phyloP scores from a whole-genome alignment of 2,888 invertebrate species.

The Galerucella nymphaeae region DNA sequence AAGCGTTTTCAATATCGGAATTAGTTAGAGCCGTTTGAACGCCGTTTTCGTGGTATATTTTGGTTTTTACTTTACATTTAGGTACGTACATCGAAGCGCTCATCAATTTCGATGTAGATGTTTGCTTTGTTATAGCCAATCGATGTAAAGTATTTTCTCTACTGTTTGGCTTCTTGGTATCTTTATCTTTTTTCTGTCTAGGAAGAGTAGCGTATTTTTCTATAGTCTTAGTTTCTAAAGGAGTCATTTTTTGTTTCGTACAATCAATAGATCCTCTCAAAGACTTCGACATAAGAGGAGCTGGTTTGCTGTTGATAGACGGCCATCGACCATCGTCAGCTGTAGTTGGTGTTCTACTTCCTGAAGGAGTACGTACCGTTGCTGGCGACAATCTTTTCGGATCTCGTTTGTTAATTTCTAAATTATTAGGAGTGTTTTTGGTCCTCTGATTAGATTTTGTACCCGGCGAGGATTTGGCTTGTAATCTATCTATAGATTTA shows the following conservation, averaged over 20 bases:
- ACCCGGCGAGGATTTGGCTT: conserved; percentile 54
- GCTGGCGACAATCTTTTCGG: conserved; percentile 39
- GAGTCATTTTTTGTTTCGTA: conserved; percentile 56
- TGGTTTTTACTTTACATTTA: conserved; percentile 67
- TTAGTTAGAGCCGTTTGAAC: conserved; percentile 82
- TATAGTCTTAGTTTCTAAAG: conserved; percentile 67
- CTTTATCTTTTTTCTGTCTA: conserved; percentile 76
- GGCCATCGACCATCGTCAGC: conserved; percentile 81
- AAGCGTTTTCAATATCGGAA: conserved; percentile 77
- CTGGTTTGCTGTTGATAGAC: conserved; percentile 64
- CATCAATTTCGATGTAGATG: conserved; percentile 58
- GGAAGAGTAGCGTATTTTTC: conserved; percentile 85
- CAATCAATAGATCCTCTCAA: conserved; percentile 51
- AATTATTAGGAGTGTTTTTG: conserved; percentile 54
- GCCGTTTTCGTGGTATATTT: conserved; percentile 84
- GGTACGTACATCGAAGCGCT: conserved; percentile 60
- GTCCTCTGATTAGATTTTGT: conserved; percentile 52
- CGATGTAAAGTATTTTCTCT: conserved; percentile 48
- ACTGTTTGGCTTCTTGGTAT: conserved; percentile 45
- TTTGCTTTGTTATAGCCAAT: conserved; percentile 54
- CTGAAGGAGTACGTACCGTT: conserved; percentile 43
- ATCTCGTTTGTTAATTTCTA: conserved; percentile 51
- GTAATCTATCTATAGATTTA: conserved; percentile 62
- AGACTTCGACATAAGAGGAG: conserved; percentile 57
- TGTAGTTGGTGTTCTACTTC: conserved; percentile 65